Evolutionary conservation across 2,797 vertebrate genomes (phyloP), one percentile per base, ranked within the genome.

Genomic region (Erpetoichthys calabaricus): DNA sequence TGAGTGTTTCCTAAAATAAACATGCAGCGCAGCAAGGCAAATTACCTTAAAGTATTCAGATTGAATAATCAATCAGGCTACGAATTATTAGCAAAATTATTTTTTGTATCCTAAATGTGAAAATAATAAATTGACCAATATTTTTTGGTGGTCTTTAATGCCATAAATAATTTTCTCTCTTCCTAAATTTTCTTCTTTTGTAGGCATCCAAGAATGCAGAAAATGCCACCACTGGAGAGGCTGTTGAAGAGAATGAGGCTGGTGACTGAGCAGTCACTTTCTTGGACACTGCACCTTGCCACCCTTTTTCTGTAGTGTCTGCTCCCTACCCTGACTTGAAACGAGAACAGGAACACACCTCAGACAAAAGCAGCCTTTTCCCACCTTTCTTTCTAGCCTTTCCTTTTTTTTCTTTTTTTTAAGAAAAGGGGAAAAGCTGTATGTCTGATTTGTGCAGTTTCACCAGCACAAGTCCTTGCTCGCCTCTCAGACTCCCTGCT

Each of bases 141-240:
- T 25, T 25, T 25, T 2, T 25, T 25, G 25, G 25, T 25, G 25
- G 25, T 25, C 25, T 25, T 25, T 25, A 25, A 25, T 25, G 25
- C 25, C 25, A 25, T 25, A 25, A 25, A 25, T 25, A 25, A 25
- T 25, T 25, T 25, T 25, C 50, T 55, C 44, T 44, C 25, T 9
- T 51, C 45, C 42, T 25, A 25, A 25, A 25, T 45, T 55, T 6
- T 55, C 8, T 58, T 9, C 5, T 52, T 57, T 59, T 60, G 0
- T 66, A 98, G 95, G 95, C 92, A 61, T 91, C 93, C 64, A 96
- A 94, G 83, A 93, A 87, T 3, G 92, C 89, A 1, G 92, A 96
- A 75, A 91, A 76, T 0, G 91, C 91, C 63, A 83, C 85, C 70
- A 91, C 90, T 7, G 90, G 89, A 65, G 91, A 95, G 66, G 80